Base-by-base conservation (phyloP, 2,113 vertebrate genomes). In the Macquaria ambigua region DNA sequence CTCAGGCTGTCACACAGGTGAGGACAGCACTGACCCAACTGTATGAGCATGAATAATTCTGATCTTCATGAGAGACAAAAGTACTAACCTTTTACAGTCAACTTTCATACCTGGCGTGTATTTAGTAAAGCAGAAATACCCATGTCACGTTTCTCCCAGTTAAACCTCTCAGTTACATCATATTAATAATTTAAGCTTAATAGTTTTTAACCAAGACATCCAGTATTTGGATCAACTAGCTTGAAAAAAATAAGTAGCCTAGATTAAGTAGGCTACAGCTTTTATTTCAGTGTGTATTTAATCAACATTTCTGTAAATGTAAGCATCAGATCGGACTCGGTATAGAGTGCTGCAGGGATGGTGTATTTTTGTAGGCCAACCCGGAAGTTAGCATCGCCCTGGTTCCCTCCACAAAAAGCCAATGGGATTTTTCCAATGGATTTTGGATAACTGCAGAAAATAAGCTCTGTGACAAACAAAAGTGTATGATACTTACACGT, bases 1-100 rank as follows among this genome's bases (percentile, higher is more conserved):
- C 96, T 1, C 98, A 98, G 82, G 93, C 97, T 31, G 97, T 98
- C 94, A 97, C 98, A 25, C 97, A 98, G 97, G 98, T 97, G 67
- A 86, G 70, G 6, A 52, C 48, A 5, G 31, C 55, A 14, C 58
- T 50, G 25, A 23, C 1, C 34, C 12, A 37, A 37, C 59, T 66
- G 3, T 1, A 61, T 1, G 8, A 55, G 3, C 25, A 37, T 8
- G 1, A 5, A 28, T 31, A 34, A 34, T 21, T 15, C 15, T 53
- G 31, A 72, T 46, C 39, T 21, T 15, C 14, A 11, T 74, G 5
- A 58, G 58, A 74, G 34, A 56, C 34, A 55, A 18, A 50, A 48
- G 12, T 48, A 43, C 9, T 12, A 46, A 46, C 43, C 43, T 46
- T 46, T 46, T 46, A 50, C 20, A 23, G 20, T 20, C 46, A 4